A percentile compares a stretch with the other conserved stretches of the same genome.
These are phyloP conservation scores for Callionymus lyra DNA, from an alignment of 2,113 vertebrate species.

Conservation along the genomic window DNA sequence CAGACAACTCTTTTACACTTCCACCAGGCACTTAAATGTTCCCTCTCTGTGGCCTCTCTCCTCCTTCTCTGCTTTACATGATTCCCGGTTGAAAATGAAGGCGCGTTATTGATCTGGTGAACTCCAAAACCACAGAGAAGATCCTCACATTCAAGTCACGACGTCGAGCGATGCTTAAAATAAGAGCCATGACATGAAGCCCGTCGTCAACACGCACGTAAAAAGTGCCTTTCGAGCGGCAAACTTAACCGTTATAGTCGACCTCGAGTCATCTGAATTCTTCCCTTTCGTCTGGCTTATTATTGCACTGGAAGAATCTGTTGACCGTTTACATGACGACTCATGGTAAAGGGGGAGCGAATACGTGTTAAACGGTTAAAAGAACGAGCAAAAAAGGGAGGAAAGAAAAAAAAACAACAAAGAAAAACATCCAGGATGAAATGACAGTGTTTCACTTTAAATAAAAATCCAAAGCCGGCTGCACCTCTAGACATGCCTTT, in stretches of 20 bases:
- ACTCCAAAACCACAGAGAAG: conserved; percentile 24
- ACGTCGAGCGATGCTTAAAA: conserved; percentile 25
- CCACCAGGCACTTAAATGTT: conserved; percentile 69
- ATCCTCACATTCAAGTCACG: conserved; percentile 44
- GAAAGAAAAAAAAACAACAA: conserved; percentile 5
- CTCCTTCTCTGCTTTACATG: conserved; percentile 17
- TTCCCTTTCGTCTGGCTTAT: conserved; percentile 69
- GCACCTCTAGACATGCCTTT: conserved; percentile 38
- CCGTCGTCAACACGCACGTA: conserved; percentile 10
- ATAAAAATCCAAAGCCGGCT: conserved; percentile 39
- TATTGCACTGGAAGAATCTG: conserved; percentile 90
- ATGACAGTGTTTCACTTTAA: conserved; percentile 54
- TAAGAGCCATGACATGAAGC: conserved; percentile 5
- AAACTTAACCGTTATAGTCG: conserved; percentile 10
- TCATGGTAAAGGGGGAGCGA: conserved; percentile 15
- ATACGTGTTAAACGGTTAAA: background rate
- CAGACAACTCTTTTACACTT: conserved; percentile 13
- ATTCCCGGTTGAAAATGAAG: conserved; percentile 22
- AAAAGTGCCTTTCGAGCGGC: conserved; percentile 13
- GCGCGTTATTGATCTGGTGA: conserved; percentile 15
- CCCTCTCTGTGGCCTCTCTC: conserved; percentile 42
- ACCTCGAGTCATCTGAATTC: conserved; percentile 18
- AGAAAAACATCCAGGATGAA: conserved; percentile 37
- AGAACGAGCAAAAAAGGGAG: conserved; percentile 18
- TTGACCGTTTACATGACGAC: conserved; percentile 58